phyloP scores from a whole-genome alignment of 2,888 invertebrate species.

The Phorcus lineatus region DNA sequence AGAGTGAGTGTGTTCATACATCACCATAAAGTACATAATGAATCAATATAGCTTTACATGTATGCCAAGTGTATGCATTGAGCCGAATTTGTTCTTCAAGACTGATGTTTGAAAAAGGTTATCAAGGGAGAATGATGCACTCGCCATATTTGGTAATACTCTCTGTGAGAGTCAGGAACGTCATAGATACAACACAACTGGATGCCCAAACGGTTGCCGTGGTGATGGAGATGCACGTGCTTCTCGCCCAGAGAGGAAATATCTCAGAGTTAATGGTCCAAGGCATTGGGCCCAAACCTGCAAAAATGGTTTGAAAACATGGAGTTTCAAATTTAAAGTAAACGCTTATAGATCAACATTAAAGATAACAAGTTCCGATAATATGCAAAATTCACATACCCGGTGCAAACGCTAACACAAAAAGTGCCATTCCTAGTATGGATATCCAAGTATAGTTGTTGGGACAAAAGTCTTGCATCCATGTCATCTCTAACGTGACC shows the following conservation, averaged over 20 bases:
- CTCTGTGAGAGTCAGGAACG: slow-evolving; percentile 77
- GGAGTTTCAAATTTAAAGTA: too few species aligned
- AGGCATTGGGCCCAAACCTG: slow-evolving; percentile 78
- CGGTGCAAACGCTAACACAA: slow-evolving; percentile 76
- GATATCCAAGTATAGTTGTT: slow-evolving; percentile 73
- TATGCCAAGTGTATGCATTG: too few species aligned
- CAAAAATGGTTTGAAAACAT: too few species aligned
- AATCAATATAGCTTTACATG: too few species aligned
- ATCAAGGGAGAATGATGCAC: too few species aligned
- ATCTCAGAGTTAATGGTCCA: slow-evolving; percentile 80
- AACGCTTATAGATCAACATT: too few species aligned
- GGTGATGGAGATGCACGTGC: slow-evolving; percentile 76
- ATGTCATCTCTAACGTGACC: slow-evolving; percentile 42
- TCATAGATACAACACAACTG: slow-evolving; percentile 78
- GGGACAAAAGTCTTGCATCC: slow-evolving; percentile 76
- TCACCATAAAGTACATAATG: too few species aligned
- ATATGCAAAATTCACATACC: slow-evolving; percentile 29
- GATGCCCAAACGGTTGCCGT: slow-evolving; percentile 78
- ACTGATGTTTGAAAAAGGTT: too few species aligned
- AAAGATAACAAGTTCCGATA: too few species aligned
- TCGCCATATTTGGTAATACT: slow-evolving; percentile 76
- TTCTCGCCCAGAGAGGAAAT: slow-evolving; percentile 78
- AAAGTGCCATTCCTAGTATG: slow-evolving; percentile 73
- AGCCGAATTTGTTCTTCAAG: too few species aligned
- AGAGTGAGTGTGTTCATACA: too few species aligned